phyloP scores from a whole-genome alignment of 2,888 invertebrate species.

The Meteorus colon region DNA sequence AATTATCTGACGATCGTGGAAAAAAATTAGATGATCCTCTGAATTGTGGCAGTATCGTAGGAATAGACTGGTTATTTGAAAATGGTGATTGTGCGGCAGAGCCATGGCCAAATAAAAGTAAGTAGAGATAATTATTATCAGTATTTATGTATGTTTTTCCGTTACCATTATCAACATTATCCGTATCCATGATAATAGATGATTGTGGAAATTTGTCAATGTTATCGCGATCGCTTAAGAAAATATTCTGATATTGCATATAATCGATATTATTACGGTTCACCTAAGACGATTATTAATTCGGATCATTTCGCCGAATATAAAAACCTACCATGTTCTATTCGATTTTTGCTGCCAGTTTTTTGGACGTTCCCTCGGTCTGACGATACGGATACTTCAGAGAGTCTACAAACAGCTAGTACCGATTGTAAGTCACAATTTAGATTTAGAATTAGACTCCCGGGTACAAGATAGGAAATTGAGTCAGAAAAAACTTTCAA shows the following conservation, averaged over 20 bases:
- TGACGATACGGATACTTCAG: slow-evolving; percentile 72
- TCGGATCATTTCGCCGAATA: background rate
- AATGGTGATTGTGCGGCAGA: slow-evolving; percentile 64
- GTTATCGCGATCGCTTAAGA: slow-evolving; percentile 13
- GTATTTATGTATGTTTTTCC: background rate
- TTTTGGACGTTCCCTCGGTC: slow-evolving; percentile 71
- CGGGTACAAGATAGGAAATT: slow-evolving; percentile 35
- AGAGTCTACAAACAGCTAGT: slow-evolving; percentile 71
- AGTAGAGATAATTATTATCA: slow-evolving; percentile 46
- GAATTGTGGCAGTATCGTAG: slow-evolving; percentile 75
- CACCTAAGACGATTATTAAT: background rate
- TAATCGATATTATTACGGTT: background rate
- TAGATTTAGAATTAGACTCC: slow-evolving; percentile 11
- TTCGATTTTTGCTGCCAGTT: slow-evolving; percentile 69
- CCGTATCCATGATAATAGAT: background rate
- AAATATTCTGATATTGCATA: background rate
- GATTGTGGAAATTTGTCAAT: background rate
- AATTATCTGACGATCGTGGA: slow-evolving; percentile 57
- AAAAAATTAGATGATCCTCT: slow-evolving; percentile 66
- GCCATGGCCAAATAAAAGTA: slow-evolving; percentile 68
- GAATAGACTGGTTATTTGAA: slow-evolving; percentile 80
- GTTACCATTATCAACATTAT: background rate
- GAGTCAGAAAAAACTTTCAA: background rate
- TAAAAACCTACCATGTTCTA: slow-evolving; percentile 49
- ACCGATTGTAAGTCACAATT: slow-evolving; percentile 68